These are phyloP conservation scores for Rhincodon typus DNA, from an alignment of 2,797 vertebrate genomes.

Conservation along the genomic window DNA sequence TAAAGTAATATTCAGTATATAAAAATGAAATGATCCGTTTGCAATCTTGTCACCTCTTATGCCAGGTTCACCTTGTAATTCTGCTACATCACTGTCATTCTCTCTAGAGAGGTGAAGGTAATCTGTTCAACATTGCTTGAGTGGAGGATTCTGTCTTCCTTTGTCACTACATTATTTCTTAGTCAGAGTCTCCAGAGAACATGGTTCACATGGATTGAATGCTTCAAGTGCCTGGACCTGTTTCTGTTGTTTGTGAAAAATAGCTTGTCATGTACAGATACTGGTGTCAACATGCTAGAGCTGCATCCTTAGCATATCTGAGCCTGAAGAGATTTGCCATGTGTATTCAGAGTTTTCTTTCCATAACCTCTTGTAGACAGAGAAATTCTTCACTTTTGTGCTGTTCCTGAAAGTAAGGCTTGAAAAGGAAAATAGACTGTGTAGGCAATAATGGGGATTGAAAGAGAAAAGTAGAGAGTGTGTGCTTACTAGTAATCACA, in stretches of 20 bases:
- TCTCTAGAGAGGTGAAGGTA: background rate
- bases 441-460: no score
- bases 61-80: background rate
- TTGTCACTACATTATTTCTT: background rate
- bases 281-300: background rate
- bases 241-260: background rate
- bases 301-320: background rate
- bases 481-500: no score
- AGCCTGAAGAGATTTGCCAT: background rate
- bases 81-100: background rate
- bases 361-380: background rate
- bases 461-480: no score
- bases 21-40: background rate
- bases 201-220: background rate
- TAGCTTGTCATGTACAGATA: background rate
- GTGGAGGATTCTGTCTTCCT: background rate
- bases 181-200: background rate
- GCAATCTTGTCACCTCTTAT: background rate
- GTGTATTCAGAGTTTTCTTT: background rate
- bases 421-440: no score
- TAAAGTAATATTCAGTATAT: background rate
- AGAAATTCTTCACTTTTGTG: background rate
- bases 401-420: background rate
- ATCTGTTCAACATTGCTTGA: background rate
- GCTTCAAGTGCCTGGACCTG: background rate